These are phyloP conservation scores for Xylocampa areola DNA, from an alignment of 2,888 invertebrate species.

Conservation along the genomic window DNA sequence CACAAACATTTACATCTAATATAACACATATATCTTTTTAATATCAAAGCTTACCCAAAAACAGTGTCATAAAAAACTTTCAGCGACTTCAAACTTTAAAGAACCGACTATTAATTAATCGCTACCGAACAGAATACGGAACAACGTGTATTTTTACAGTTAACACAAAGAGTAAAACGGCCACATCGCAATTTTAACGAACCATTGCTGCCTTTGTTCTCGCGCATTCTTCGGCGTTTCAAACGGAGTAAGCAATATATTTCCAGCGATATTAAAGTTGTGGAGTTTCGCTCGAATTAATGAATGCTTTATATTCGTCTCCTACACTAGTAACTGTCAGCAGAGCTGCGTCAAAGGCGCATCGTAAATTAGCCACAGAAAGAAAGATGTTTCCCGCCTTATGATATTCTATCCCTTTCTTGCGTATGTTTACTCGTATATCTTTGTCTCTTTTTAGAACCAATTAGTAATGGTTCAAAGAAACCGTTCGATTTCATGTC, in stretches of 20 bases:
- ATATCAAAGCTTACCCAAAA: conserved; percentile 61
- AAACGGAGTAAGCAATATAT: conserved; percentile 75
- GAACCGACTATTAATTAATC: conserved; percentile 67
- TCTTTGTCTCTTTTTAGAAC: conserved; percentile 68
- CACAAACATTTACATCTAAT: conserved; percentile 56
- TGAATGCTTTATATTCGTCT: conserved; percentile 81
- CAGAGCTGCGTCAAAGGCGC: conserved; percentile 70
- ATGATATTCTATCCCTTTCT: conserved; percentile 65
- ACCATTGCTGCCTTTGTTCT: conserved; percentile 84
- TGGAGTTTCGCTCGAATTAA: conserved; percentile 76
- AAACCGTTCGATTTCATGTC: conserved; percentile 65
- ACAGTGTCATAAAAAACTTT: conserved; percentile 53
- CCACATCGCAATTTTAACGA: conserved; percentile 75
- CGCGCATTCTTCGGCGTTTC: conserved; percentile 51
- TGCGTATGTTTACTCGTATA: conserved; percentile 45
- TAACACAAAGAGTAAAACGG: conserved; percentile 54
- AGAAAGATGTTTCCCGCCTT: conserved; percentile 86
- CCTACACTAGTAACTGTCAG: conserved; percentile 78
- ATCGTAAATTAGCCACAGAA: conserved; percentile 76
- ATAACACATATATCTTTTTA: conserved; percentile 54
- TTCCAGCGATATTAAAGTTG: conserved; percentile 68
- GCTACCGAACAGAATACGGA: conserved; percentile 66
- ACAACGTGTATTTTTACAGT: conserved; percentile 70
- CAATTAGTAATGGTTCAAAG: conserved; percentile 80
- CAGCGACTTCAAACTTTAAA: conserved; percentile 57